Base-by-base conservation (phyloP, 2,113 vertebrate genomes). In the Taxidea taxus region DNA sequence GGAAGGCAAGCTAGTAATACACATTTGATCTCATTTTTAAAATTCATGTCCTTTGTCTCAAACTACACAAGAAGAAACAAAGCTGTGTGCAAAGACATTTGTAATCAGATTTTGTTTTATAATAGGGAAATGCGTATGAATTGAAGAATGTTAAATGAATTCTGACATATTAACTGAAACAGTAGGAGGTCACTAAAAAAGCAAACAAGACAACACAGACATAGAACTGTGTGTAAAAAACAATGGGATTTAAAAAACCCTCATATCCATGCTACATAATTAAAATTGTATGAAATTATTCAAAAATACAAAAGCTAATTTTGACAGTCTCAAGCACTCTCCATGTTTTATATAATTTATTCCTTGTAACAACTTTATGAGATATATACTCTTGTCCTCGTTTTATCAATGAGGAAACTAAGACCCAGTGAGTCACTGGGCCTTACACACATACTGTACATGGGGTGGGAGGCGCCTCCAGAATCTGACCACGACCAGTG, bases 401-500 rank as follows among this genome's bases (percentile, higher is more conserved):
- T 81, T 94, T 95, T 87, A 68, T 68, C 95, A 96, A 75, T 31
- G 34, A 97, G 62, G 37, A 96, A 93, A 95, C 64, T 44, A 85
- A 90, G 21, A n/a, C 51, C 75, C 78, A 88, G 62, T 2, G 3
- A 77, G 49, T 58, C 47, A 34, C 42, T 39, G 51, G 47, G n/a
- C 25, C 1, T 91, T 60, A 42, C 3, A 16, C 15, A 91, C 37
- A 27, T 4, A 78, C 39, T 42, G 6, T 15, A 49, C 11, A 13
- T 7, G 5, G 70, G 39, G 56, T 7, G 34, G 16, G 4, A n/a
- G 66, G 14, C 0, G 31, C 6, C 7, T n/a, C 29, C 12, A 29
- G 72, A 37, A 75, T 51, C 78, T 39, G 51, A 91, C 74, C 1
- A 0, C 20, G 25, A 92, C 34, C 70, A 37, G 21, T 9, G n/a